phyloP scores from a whole-genome alignment of 2,113 vertebrate species.

The Oncorhynchus mykiss region DNA sequence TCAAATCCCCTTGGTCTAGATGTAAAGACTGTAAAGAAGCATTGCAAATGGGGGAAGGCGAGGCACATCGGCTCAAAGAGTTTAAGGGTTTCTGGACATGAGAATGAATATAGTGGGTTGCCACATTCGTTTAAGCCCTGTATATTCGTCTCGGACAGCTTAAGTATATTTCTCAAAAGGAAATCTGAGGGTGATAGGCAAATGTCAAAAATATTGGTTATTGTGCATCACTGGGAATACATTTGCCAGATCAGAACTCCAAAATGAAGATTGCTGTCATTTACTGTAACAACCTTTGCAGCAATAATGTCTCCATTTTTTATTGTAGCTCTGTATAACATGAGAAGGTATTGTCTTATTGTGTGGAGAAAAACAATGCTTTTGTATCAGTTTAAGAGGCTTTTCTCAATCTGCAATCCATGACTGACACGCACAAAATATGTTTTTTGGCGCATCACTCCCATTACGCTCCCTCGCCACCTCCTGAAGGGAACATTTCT shows the following conservation, averaged over 20 bases:
- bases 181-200: slow-evolving; percentile 37
- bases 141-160: slow-evolving; percentile 38
- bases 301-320: background rate
- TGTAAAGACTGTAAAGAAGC: slow-evolving; percentile 3
- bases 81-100: slow-evolving; percentile 15
- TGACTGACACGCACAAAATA: slow-evolving; percentile 54
- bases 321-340: slow-evolving; percentile 12
- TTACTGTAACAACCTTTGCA: background rate
- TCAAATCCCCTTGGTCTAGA: background rate
- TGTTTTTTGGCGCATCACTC: slow-evolving; percentile 33
- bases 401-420: slow-evolving; percentile 64
- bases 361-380: slow-evolving; percentile 14
- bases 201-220: slow-evolving; percentile 46
- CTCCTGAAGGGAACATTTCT: slow-evolving; percentile 22
- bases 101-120: slow-evolving; percentile 24
- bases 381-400: slow-evolving; percentile 51
- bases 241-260: slow-evolving; percentile 4
- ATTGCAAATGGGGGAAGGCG: slow-evolving; percentile 3
- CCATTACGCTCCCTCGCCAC: background rate
- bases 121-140: slow-evolving; percentile 40
- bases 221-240: slow-evolving; percentile 31
- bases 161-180: slow-evolving; percentile 48
- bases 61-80: slow-evolving; percentile 8
- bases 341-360: slow-evolving; percentile 38
- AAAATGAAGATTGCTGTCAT: background rate